Evolutionary conservation across 2,888 invertebrate species (phyloP).

Genomic region (Epistrophe grossulariae): DNA sequence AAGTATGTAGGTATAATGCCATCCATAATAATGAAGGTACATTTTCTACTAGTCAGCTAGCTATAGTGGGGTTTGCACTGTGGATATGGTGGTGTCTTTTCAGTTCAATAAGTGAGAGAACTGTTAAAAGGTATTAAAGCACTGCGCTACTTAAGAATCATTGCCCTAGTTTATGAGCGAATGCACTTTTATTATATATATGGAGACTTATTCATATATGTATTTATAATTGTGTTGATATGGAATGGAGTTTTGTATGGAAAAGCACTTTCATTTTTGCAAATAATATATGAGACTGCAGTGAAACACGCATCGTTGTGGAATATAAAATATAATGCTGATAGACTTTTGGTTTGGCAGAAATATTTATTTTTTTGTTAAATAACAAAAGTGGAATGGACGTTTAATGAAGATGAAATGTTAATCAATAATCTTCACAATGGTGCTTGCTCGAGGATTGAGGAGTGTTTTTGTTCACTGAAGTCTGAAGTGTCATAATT

Average conservation of each 20-base stretch:
- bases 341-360: neutral
- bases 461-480: no score
- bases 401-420: neutral
- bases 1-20: neutral
- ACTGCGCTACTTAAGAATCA: slow-evolving; percentile 28
- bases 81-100: slow-evolving; percentile 8
- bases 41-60: neutral
- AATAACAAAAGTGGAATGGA: neutral
- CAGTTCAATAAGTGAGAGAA: slow-evolving; percentile 43
- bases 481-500: no score
- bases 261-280: neutral
- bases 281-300: slow-evolving; percentile 11
- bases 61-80: neutral
- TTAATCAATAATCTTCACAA: no score
- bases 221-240: neutral
- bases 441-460: no score
- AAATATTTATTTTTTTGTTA: neutral
- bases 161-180: slow-evolving; percentile 40
- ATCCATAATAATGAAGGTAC: neutral
- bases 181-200: slow-evolving; percentile 14
- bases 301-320: neutral
- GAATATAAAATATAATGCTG: neutral
- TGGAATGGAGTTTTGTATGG: slow-evolving; percentile 12
- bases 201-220: neutral
- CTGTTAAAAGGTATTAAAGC: slow-evolving; percentile 32